phyloP scores from a whole-genome alignment of 1,140 invertebrate genomes.

The Leptinotarsa defecta region DNA sequence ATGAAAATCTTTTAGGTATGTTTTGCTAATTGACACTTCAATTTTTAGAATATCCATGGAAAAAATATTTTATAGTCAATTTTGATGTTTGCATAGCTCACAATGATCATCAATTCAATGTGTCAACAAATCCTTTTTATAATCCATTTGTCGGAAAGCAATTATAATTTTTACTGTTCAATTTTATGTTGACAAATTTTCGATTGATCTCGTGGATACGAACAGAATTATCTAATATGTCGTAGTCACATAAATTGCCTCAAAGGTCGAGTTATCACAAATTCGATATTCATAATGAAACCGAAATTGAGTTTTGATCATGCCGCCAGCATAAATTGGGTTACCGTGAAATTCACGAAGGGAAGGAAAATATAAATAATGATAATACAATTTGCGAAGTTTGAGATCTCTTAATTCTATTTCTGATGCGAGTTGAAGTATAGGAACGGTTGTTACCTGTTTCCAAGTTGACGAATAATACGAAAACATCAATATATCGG shows the following conservation, averaged over 20 bases:
- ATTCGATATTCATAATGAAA: conserved; percentile 21
- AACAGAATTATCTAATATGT: neutral
- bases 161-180: too few relatives aligned
- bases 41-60: too few relatives aligned
- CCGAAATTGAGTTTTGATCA: conserved; percentile 23
- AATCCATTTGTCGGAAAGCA: too few relatives aligned
- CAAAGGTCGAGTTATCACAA: conserved; percentile 18
- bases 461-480: neutral
- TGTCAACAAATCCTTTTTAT: too few relatives aligned
- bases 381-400: conserved; percentile 16
- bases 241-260: neutral
- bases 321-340: conserved; percentile 17
- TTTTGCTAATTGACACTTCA: too few relatives aligned
- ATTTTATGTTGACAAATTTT: neutral
- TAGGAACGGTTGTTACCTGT: conserved; percentile 5
- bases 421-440: neutral
- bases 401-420: conserved; percentile 12
- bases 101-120: too few relatives aligned
- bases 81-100: too few relatives aligned
- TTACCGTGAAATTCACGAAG: conserved; percentile 16
- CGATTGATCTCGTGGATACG: neutral
- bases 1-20: too few relatives aligned
- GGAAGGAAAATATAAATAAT: conserved; percentile 13
- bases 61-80: too few relatives aligned
- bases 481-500: too few relatives aligned